Percentiles rank a stretch among this genome's conserved stretches.
Conservation (phyloP, 2,888 invertebrate genomes). For the Arenicola marina region DNA sequence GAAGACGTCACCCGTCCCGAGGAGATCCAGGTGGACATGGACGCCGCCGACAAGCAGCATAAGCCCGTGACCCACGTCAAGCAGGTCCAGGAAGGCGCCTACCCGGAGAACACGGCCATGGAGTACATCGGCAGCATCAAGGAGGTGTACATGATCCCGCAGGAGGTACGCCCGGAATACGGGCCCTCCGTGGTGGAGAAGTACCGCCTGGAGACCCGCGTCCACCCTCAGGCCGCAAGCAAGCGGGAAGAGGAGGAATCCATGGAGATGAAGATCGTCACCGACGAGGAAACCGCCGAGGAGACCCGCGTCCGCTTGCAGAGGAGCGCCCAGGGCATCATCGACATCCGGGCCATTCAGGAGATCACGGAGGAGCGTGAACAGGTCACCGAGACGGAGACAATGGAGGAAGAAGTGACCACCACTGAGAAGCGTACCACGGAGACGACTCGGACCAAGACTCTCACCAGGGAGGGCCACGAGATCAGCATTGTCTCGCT, state of each 20-base stretch:
- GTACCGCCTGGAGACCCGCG: slow-evolving; percentile 30
- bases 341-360: slow-evolving; percentile 12
- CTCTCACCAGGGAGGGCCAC: slow-evolving; percentile 2
- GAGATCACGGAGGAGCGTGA: slow-evolving; percentile 25
- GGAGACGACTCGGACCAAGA: background rate
- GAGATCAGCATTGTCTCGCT: slow-evolving; percentile 17
- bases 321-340: background rate
- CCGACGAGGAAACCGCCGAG: background rate
- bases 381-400: slow-evolving; percentile 20
- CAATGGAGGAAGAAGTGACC: slow-evolving; percentile 8
- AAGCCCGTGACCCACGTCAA: slow-evolving; percentile 24
- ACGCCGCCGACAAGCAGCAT: slow-evolving; percentile 17
- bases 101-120: slow-evolving; percentile 26
- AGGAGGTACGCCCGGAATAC: slow-evolving; percentile 30
- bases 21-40: slow-evolving; percentile 18
- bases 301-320: background rate
- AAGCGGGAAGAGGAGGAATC: too few species aligned
- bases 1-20: slow-evolving; percentile 27
- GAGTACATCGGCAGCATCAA: slow-evolving; percentile 33
- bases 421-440: slow-evolving; percentile 5
- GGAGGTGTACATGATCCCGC: slow-evolving; percentile 35
- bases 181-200: slow-evolving; percentile 33
- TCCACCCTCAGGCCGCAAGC: slow-evolving; percentile 12
- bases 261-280: background rate
- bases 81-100: slow-evolving; percentile 20